Base-by-base conservation (phyloP, 2,797 vertebrate species). In the Acanthurus leucopareius region DNA sequence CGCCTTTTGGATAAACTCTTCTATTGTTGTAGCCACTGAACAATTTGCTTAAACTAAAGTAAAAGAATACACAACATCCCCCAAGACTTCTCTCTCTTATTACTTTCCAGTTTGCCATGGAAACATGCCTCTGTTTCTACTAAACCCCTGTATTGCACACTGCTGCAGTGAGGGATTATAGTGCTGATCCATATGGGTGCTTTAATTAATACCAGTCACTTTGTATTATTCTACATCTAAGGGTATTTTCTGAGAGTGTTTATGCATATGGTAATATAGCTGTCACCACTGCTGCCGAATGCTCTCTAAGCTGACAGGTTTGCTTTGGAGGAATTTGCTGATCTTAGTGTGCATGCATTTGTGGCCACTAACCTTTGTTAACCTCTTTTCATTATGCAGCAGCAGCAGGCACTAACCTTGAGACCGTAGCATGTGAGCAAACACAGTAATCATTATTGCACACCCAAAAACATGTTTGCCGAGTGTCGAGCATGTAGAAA, bases 201-300 rank as follows among this genome's bases (percentile, higher is more conserved):
- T 68, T 76, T 88, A 81, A 91, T 86, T 90, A 92, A 61, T 48
- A 88, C 69, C 78, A 88, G 59, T 71, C 88, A 83, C 84, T 92
- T 88, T 76, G 69, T 70, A 72, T 84, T 82, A 75, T 67, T 81
- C 75, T 81, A 70, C 68, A 72, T 88, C 66, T 73, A 3, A 52
- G 48, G 65, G 65, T 80, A 22, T 82, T 86, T 83, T 81, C 62
- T 47, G 22, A 73, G 59, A 58, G 38, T 53, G 44, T 69, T 80
- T 61, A 83, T 91, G 76, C 75, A 75, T 86, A 88, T 87, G 88
- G 77, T 86, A 91, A 88, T 88, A 65, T 77, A 75, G 73, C 88
- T 80, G 86, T 73, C 66, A 67, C 59, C 52, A 4, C 15, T 19
- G 81, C 80, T 71, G 71, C 76, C 1, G 85, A 54, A 54, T 8